phyloP scores from a whole-genome alignment of 1,140 invertebrate genomes.

The Drosophila hydei region DNA sequence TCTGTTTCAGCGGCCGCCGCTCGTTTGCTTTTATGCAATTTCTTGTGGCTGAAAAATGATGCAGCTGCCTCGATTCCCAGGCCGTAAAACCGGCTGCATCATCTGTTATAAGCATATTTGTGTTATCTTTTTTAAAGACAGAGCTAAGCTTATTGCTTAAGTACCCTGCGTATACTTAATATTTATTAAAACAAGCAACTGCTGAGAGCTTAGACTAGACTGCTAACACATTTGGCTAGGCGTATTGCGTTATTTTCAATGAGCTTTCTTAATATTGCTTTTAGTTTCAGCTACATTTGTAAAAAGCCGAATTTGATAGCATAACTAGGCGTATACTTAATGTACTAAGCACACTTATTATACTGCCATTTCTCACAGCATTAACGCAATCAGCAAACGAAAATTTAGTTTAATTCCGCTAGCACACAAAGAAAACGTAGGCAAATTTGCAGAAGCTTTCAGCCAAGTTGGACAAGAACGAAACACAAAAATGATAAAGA shows the following conservation, averaged over 20 bases:
- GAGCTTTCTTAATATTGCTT: too few species aligned
- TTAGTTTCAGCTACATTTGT: too few species aligned
- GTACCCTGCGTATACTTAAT: background rate
- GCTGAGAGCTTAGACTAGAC: too few species aligned
- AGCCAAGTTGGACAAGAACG: conserved; percentile 13
- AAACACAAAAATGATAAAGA: conserved; percentile 37
- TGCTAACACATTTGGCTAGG: too few species aligned
- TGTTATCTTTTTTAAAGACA: background rate
- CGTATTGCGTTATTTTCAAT: too few species aligned
- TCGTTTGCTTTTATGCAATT: conserved; percentile 23
- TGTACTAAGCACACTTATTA: background rate
- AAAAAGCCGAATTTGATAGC: too few species aligned
- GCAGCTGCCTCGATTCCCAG: conserved; percentile 14
- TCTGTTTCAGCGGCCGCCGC: background rate
- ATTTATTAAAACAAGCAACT: too few species aligned
- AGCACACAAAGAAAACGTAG: conserved; percentile 45
- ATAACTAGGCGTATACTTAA: background rate
- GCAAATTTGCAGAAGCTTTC: conserved; percentile 26
- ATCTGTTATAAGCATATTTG: conserved; percentile 2
- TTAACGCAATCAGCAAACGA: conserved; percentile 10
- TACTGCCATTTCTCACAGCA: background rate
- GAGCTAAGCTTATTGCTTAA: background rate
- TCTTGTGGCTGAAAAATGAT: conserved; percentile 10
- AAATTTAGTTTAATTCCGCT: conserved; percentile 19
- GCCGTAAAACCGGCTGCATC: background rate